phyloP scores from a whole-genome alignment of 2,113 vertebrate species.

The Pan paniscus region DNA sequence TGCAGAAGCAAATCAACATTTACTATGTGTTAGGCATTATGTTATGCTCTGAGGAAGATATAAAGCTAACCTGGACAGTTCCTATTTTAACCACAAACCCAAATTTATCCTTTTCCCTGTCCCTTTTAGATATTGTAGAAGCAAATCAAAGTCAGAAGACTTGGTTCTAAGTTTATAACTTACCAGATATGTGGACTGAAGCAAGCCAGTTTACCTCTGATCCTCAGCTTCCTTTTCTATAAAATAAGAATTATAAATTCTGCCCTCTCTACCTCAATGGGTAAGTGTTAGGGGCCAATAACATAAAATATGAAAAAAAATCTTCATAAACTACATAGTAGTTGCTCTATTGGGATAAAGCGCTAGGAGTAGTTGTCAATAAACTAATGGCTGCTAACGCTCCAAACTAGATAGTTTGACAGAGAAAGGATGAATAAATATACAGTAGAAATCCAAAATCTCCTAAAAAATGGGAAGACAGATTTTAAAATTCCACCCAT shows the following conservation, averaged over 20 bases:
- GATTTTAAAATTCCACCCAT: neutral
- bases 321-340: neutral
- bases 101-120: constrained; percentile 2
- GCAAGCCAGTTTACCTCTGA: neutral
- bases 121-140: constrained; percentile 14
- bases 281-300: neutral
- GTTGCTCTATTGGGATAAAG: neutral
- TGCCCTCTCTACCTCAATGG: constrained; percentile 27
- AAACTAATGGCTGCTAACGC: neutral
- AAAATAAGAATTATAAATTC: constrained; percentile 32
- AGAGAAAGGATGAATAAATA: constrained; percentile 30
- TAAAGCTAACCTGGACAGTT: neutral
- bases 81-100: constrained; percentile 1
- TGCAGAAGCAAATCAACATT: constrained; percentile 20
- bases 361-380: neutral
- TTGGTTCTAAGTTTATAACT: constrained; percentile 28
- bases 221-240: constrained; percentile 30
- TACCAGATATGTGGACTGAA: neutral
- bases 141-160: constrained; percentile 12
- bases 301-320: constrained; percentile 32
- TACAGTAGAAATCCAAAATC: neutral
- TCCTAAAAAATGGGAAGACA: neutral
- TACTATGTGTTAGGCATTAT: neutral
- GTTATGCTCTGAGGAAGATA: constrained; percentile 2
- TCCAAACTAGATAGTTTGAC: neutral